phyloP scores from a whole-genome alignment of 2,797 vertebrate species.

The Hyperoplus lanceolatus region DNA sequence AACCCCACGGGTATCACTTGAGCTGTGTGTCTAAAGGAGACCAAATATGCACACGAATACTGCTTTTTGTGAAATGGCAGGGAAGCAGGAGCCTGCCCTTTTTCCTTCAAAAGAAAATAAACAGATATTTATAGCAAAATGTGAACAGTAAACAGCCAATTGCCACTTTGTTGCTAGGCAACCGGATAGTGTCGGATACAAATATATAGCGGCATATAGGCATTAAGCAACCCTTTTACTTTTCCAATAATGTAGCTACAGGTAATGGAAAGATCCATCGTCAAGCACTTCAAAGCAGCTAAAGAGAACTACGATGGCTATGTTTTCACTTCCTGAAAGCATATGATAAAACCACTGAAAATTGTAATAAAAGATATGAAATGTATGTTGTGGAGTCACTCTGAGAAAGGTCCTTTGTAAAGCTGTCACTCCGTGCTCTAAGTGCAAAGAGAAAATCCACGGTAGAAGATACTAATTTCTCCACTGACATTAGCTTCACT shows the following conservation, averaged over 20 bases:
- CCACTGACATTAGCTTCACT: conserved; percentile 23
- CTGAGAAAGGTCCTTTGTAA: neutral
- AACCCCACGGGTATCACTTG: conserved; percentile 73
- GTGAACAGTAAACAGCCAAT: conserved; percentile 21
- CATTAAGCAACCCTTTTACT: neutral
- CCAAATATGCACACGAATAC: conserved; percentile 49
- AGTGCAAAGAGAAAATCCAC: conserved; percentile 15
- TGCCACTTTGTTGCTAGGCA: conserved; percentile 20
- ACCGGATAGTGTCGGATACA: conserved; percentile 13
- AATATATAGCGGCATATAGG: neutral
- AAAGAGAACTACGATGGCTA: neutral
- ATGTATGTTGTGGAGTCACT: neutral
- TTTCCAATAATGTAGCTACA: neutral
- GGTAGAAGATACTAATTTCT: conserved; percentile 16
- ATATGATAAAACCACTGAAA: neutral
- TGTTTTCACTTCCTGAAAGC: conserved; percentile 1
- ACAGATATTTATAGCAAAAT: conserved; percentile 3
- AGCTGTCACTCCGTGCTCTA: neutral
- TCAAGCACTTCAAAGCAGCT: neutral
- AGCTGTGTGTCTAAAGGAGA: conserved; percentile 59
- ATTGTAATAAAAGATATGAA: neutral
- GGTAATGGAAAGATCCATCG: neutral
- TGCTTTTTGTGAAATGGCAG: conserved; percentile 56
- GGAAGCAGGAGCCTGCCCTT: conserved; percentile 39
- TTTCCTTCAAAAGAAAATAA: conserved; percentile 33